Conservation (phyloP, 2,797 vertebrate genomes). For the Hyperoplus immaculatus region DNA sequence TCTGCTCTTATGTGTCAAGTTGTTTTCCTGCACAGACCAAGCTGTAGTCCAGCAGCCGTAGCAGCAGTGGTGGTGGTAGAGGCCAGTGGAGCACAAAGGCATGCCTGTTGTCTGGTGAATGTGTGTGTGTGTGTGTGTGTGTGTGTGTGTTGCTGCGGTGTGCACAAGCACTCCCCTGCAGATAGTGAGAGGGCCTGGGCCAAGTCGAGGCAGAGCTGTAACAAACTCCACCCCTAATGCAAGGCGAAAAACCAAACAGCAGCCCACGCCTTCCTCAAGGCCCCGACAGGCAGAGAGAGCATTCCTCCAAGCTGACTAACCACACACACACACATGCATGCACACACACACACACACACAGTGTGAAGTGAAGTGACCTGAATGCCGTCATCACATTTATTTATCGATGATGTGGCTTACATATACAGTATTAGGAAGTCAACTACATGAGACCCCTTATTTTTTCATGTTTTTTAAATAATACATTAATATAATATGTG, state of each 20-base stretch:
- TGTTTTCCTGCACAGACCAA: slow-evolving; percentile 57
- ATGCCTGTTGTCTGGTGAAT: slow-evolving; percentile 84
- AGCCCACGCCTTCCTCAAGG: slow-evolving; percentile 87
- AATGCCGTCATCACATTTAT: background rate
- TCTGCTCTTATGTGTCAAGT: slow-evolving; percentile 36
- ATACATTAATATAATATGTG: background rate
- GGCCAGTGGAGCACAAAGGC: slow-evolving; percentile 82
- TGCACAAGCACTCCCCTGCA: slow-evolving; percentile 79
- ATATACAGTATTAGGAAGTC: background rate
- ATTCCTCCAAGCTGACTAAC: slow-evolving; percentile 89
- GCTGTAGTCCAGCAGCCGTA: slow-evolving; percentile 50
- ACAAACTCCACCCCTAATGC: slow-evolving; percentile 85
- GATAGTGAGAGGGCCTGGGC: slow-evolving; percentile 79
- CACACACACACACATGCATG: slow-evolving; percentile 42
- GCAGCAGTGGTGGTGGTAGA: slow-evolving; percentile 18
- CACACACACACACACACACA: slow-evolving; percentile 33
- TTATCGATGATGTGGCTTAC: background rate
- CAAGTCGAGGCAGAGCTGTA: slow-evolving; percentile 74
- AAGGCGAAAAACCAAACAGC: slow-evolving; percentile 88
- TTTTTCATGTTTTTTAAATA: background rate
- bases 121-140: slow-evolving; percentile 48
- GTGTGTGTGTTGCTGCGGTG: slow-evolving; percentile 34
- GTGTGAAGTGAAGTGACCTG: background rate
- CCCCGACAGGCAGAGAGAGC: slow-evolving; percentile 76
- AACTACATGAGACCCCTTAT: too few relatives aligned